These are phyloP conservation scores for Lindbergichthys nudifrons DNA, from an alignment of 2,797 vertebrate species.

Conservation along the genomic window DNA sequence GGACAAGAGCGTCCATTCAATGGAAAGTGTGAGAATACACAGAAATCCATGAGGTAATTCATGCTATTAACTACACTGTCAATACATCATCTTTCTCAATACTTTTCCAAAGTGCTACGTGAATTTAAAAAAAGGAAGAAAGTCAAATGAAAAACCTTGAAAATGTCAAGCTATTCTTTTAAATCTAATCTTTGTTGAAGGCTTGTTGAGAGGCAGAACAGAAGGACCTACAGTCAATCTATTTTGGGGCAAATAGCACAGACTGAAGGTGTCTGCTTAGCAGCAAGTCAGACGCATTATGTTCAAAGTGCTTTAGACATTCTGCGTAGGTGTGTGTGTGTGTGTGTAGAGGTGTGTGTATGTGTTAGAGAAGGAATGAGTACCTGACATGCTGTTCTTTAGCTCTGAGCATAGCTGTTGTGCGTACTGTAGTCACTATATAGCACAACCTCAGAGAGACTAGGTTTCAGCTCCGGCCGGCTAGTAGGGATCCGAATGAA, in stretches of 20 bases:
- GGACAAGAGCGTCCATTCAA: slow-evolving; percentile 21
- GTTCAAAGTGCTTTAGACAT: slow-evolving; percentile 52
- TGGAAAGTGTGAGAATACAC: slow-evolving; percentile 8
- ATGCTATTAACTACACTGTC: slow-evolving; percentile 45
- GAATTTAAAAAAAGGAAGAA: slow-evolving; percentile 33
- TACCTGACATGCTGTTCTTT: slow-evolving; percentile 62
- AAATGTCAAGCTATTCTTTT: slow-evolving; percentile 49
- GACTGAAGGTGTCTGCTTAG: slow-evolving; percentile 59
- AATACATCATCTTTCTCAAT: slow-evolving; percentile 28
- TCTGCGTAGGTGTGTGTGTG: neutral
- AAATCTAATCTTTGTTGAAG: slow-evolving; percentile 46
- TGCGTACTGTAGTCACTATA: slow-evolving; percentile 42
- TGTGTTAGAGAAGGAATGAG: slow-evolving; percentile 19
- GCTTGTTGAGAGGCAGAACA: slow-evolving; percentile 40
- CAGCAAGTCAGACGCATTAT: slow-evolving; percentile 47
- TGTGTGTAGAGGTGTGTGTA: neutral
- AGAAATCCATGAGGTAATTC: slow-evolving; percentile 33
- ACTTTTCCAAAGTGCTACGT: slow-evolving; percentile 10
- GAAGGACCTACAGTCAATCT: slow-evolving; percentile 48
- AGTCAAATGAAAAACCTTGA: slow-evolving; percentile 32
- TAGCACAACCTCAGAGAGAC: slow-evolving; percentile 35
- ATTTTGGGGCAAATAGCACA: slow-evolving; percentile 56
- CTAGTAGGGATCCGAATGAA: slow-evolving; percentile 43
- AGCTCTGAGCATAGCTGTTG: slow-evolving; percentile 63
- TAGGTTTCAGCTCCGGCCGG: slow-evolving; percentile 31